Evolutionary conservation across 1,140 invertebrate species (phyloP), one percentile per base, ranked within the genome.

Genomic region (Tetraneura akinire): DNA sequence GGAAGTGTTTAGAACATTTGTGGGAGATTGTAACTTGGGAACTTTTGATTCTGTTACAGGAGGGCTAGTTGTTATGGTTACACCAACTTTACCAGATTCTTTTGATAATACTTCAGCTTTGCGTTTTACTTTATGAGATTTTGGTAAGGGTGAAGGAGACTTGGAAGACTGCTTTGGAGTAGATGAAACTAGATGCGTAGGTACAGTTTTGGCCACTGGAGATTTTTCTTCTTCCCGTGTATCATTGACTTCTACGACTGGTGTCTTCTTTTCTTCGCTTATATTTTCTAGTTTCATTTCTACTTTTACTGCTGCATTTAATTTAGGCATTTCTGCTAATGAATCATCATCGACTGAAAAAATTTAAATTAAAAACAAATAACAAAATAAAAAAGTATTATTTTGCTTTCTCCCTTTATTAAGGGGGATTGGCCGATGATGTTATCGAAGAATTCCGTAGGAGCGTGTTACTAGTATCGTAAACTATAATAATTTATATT

Each of bases 21-120:
- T 29, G 11, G 37, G 42, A 4, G 81, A 60, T 32, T 62, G 76
- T 49, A 80, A 55, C 80, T 82, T 83, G 6, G 87, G 87, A 42
- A 89, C 86, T 85, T 90, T 88, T 78, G 53, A 87, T 85, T 82
- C 85, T 86, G 80, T 87, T 84, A 85, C 88, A 89, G 83, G 89
- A 88, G 92, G 89, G 74, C 90, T 91, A 18, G 92, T 94, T 11
- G 91, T 93, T 76, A 95, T 95, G 18, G 93, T 95, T 26, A 95
- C 93, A 55, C 94, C 94, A 82, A 95, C 94, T 87, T 94, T 95
- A 1, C 94, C 94, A 4, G 93, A 94, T 85, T 94, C 93, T 81
- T 84, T 92, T 57, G 90, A 91, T 1, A 94, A 87, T 1, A 94
- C 93, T 82, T 94, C 93, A 0, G 92, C 93, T 86, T 95, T 95